A percentile compares a stretch with the other conserved stretches of the same genome.
Evolutionary conservation across 2,113 vertebrate species (phyloP).

Genomic region (Steatornis caripensis): DNA sequence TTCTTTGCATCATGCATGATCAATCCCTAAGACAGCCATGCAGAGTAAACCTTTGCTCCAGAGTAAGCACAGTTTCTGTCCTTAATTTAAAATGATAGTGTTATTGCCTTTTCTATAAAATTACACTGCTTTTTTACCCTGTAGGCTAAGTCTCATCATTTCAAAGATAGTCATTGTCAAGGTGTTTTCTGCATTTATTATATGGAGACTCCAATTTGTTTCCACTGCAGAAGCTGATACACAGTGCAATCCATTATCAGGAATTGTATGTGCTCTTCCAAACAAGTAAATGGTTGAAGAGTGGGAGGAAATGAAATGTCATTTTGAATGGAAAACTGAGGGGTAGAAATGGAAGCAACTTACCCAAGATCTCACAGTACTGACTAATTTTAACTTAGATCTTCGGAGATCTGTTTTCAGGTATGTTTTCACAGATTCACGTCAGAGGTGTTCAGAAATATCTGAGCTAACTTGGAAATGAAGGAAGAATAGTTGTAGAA

Average conservation of each 20-base stretch:
- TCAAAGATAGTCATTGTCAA: not conserved
- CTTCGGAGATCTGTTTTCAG: not conserved
- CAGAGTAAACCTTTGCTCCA: not conserved
- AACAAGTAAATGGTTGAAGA: not conserved
- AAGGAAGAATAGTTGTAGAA: not conserved
- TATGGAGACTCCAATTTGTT: not conserved
- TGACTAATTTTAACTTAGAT: not conserved
- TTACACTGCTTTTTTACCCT: not conserved
- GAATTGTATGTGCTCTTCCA: not conserved
- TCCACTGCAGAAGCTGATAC: not conserved
- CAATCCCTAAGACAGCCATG: not conserved
- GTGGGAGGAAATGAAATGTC: not conserved
- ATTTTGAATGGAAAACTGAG: not conserved
- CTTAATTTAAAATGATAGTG: not conserved
- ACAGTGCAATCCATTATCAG: not conserved
- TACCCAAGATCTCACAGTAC: not conserved
- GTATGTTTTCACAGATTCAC: not conserved
- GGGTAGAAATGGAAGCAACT: not conserved
- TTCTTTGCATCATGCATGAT: not conserved
- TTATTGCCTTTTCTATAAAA: not conserved
- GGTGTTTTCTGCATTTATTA: not conserved
- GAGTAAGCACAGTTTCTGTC: not conserved
- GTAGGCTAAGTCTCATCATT: not conserved
- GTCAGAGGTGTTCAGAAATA: not conserved
- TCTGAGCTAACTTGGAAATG: not conserved